Conservation (phyloP, 2,888 invertebrate genomes). For the Mesochorus sp. region DNA sequence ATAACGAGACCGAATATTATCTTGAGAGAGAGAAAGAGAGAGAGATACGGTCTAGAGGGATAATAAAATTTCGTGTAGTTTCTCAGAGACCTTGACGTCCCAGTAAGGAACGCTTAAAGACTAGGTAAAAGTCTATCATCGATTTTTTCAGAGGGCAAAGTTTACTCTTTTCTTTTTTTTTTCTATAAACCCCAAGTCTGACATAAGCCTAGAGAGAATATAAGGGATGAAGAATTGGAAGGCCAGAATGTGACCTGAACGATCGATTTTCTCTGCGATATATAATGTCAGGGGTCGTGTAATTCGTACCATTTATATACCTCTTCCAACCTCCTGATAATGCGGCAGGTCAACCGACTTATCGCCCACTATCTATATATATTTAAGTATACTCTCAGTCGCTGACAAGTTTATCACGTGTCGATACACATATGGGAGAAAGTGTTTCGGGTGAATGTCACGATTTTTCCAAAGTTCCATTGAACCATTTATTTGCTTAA, state of each 20-base stretch:
- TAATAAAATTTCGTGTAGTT: background rate
- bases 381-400: background rate
- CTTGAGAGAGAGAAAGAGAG: no score
- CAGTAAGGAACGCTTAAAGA: background rate
- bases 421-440: slow-evolving; percentile 1
- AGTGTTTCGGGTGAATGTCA: background rate
- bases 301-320: slow-evolving; percentile 2
- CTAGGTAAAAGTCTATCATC: slow-evolving; percentile 23
- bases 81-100: background rate
- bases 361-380: background rate
- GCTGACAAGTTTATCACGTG: slow-evolving; percentile 19
- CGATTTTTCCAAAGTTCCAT: background rate
- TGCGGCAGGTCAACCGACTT: slow-evolving; percentile 1
- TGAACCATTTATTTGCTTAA: background rate
- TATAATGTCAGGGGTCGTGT: slow-evolving; percentile 41
- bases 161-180: background rate
- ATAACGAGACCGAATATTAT: no score
- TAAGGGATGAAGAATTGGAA: slow-evolving; percentile 5
- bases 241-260: slow-evolving; percentile 9
- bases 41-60: background rate
- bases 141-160: background rate
- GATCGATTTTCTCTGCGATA: slow-evolving; percentile 38
- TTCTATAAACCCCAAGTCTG: background rate
- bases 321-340: background rate
- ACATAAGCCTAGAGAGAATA: background rate